Conservation (phyloP, 2,113 vertebrate species). For the Typhlomys cinereus region DNA sequence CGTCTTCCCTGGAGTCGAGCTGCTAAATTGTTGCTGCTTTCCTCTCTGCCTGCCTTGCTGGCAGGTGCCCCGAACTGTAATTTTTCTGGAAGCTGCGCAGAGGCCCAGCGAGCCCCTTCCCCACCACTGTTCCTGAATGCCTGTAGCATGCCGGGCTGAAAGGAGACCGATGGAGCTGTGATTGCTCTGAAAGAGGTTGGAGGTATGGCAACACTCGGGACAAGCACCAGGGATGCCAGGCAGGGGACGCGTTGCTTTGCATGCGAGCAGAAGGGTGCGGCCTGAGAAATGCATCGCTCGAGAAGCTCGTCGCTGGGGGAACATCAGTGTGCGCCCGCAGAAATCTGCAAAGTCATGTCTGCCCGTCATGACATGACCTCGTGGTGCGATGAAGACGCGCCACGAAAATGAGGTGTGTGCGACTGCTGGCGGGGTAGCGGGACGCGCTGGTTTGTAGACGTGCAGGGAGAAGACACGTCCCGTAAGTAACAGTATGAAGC, state of each 20-base stretch:
- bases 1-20: too few relatives aligned
- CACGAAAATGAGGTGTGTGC: background rate
- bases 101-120: background rate
- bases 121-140: background rate
- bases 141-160: background rate
- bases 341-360: background rate
- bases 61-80: background rate
- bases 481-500: background rate
- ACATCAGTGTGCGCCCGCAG: background rate
- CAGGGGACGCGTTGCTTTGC: background rate
- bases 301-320: background rate
- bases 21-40: background rate
- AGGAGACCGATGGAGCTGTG: background rate
- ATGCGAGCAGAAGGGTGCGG: background rate
- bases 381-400: background rate
- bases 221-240: background rate
- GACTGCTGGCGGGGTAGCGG: background rate
- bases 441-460: background rate
- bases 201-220: fast-evolving
- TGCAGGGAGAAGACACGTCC: background rate
- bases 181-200: background rate
- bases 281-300: background rate
- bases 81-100: background rate
- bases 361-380: background rate
- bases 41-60: background rate